phyloP scores from a whole-genome alignment of 2,888 invertebrate genomes.

The Drosophila formosana region DNA sequence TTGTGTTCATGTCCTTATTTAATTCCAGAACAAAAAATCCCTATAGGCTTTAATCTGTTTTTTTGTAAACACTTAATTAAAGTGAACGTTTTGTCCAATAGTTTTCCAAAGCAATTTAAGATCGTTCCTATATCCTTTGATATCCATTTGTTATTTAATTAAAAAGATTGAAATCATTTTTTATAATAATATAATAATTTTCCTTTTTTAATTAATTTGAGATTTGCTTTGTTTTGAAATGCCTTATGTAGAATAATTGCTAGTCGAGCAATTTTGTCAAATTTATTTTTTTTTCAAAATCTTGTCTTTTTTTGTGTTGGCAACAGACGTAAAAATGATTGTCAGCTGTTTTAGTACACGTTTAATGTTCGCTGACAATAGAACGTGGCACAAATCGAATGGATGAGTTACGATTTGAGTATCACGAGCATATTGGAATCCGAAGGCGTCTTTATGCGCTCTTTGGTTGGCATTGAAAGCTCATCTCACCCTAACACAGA shows the following conservation, averaged over 20 bases:
- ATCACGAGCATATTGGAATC: background rate
- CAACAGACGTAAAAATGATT: slow-evolving; percentile 55
- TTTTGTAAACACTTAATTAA: no score
- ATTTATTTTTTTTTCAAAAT: slow-evolving; percentile 2
- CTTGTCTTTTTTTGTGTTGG: slow-evolving; percentile 47
- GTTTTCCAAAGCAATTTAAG: no score
- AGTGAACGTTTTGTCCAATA: no score
- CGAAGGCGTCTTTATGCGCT: slow-evolving; percentile 21
- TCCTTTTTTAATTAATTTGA: background rate
- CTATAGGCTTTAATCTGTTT: no score
- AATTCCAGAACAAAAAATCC: no score
- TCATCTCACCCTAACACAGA: slow-evolving; percentile 19
- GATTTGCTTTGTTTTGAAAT: background rate
- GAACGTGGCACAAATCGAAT: slow-evolving; percentile 33
- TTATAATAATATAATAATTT: no score
- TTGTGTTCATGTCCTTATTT: no score
- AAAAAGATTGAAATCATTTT: no score
- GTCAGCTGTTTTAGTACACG: slow-evolving; percentile 52
- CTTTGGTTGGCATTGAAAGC: slow-evolving; percentile 55
- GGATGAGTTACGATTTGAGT: slow-evolving; percentile 20
- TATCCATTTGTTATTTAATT: no score
- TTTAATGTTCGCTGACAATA: slow-evolving; percentile 60
- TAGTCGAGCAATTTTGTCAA: slow-evolving; percentile 2
- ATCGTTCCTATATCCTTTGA: no score
- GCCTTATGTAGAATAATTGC: background rate